These are phyloP conservation scores for Frieseomelitta varia DNA, from an alignment of 1,140 invertebrate genomes.

Conservation along the genomic window DNA sequence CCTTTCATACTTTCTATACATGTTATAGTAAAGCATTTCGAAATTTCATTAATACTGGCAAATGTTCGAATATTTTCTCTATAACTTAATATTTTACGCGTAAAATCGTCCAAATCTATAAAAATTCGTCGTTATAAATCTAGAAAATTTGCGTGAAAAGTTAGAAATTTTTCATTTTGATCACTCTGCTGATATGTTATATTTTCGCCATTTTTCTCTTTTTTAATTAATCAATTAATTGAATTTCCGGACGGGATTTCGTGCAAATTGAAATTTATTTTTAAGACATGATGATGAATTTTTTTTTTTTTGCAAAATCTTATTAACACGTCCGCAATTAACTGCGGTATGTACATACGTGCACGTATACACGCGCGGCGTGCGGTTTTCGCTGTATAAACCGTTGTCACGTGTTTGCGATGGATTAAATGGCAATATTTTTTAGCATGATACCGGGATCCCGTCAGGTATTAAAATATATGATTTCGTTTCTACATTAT, in stretches of 20 bases:
- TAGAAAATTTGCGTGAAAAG: too few relatives aligned
- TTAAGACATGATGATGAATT: background rate
- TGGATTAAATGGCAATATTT: constrained; percentile 31
- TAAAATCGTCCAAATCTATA: too few relatives aligned
- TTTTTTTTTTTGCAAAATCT: background rate
- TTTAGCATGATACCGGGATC: background rate
- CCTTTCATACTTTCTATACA: too few relatives aligned
- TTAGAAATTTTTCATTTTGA: too few relatives aligned
- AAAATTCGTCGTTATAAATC: too few relatives aligned
- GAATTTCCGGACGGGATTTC: background rate
- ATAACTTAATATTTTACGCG: too few relatives aligned
- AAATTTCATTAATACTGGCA: too few relatives aligned
- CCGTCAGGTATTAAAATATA: background rate
- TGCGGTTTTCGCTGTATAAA: background rate
- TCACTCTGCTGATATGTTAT: background rate
- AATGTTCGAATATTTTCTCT: too few relatives aligned
- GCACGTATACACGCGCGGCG: background rate
- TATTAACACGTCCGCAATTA: background rate
- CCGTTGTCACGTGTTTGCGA: background rate
- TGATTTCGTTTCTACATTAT: background rate
- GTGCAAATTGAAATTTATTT: background rate
- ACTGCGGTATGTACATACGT: background rate
- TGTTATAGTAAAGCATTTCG: too few relatives aligned
- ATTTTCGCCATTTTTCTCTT: background rate
- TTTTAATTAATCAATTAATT: background rate